Base-by-base conservation (phyloP, 2,113 vertebrate genomes). In the Syrrhaptes paradoxus region DNA sequence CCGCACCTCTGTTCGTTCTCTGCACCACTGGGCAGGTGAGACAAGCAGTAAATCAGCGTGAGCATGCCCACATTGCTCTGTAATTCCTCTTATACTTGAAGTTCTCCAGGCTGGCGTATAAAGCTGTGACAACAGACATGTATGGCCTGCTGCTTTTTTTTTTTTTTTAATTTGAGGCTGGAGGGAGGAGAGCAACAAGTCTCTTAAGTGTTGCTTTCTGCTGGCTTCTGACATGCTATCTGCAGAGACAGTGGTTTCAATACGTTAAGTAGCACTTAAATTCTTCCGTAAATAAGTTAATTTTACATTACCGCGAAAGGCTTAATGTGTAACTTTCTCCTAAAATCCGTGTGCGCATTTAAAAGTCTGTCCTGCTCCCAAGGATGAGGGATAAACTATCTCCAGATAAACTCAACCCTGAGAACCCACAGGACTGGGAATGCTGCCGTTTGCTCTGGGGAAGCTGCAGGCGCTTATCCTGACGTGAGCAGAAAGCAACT, bases 281-380 rank as follows among this genome's bases (percentile, higher is more conserved):
- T 87, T 88, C 82, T 92, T 90, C 95, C 89, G 58, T 97, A 95
- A 96, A 93, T 92, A 88, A 95, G 79, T 97, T 97, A 96, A 95
- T 96, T 94, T 95, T 83, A 80, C 89, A 92, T 97, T 96, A 95
- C 62, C 85, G 82, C 18, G 1, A 67, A 92, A 66, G 71, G 62
- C 90, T 96, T 36, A 36, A n/a, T n/a, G 24, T 31, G 15, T 59
- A 43, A 43, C 36, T 36, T 78, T 46, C n/a, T 13, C 66, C 25
- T 78, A 25, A 68, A 65, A 57, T 12, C 14, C n/a, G 6, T 45
- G n/a, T 4, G 4, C 9, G 15, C 22, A 5, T 78, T 55, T 66
- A 32, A 62, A 88, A 78, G 38, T 18, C 48, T 51, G 34, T 71
- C 13, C 26, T 57, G 34, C 65, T 84, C 62, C 34, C 51, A 20